Base-by-base conservation (phyloP, 2,113 vertebrate species). In the Steatornis caripensis region DNA sequence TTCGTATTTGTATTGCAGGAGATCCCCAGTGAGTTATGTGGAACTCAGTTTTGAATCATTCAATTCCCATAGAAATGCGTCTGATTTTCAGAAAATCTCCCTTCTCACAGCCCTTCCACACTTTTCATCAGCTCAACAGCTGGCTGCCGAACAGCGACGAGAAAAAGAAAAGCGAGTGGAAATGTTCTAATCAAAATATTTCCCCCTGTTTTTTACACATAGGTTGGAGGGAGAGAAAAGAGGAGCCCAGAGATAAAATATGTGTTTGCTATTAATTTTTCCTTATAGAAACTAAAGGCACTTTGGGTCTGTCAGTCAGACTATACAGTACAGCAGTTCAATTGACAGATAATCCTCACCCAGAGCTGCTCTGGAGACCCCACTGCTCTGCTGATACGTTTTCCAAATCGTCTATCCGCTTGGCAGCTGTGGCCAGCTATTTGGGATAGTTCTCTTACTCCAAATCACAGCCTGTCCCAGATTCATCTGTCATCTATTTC, bases 401-500 rank as follows among this genome's bases (percentile, higher is more conserved):
- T 90, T 92, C 89, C 89, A 90, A 92, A 36, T 34, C 4, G 3
- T 82, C 84, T 75, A 87, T 83, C 72, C 34, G 11, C 68, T 27
- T 91, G 93, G 96, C 30, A 3, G 54, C 72, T 48, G 66, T 48
- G 66, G 76, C 84, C 96, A 96, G 77, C 89, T 78, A 61, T 85
- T 92, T 89, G 71, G 87, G 92, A 95, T 82, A 48, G 69, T 12
- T 96, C 75, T 85, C 79, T 88, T 36, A 32, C 93, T 95, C 90
- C 84, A 94, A 86, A 95, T 89, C 92, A 95, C 90, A 95, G 91
- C 61, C 79, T 68, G 89, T 85, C 93, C 94, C 48, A 46, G 81
- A 41, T 72, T 91, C 51, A 95, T 77, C 89, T 78, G 60, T 90
- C 87, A 91, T 93, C 84, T 93, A 46, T 34, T 76, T 88, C 87